Percentiles rank a stretch among this genome's conserved stretches.
phyloP scores from a whole-genome alignment of 2,888 invertebrate genomes.

The Ormyrus pomaceus region DNA sequence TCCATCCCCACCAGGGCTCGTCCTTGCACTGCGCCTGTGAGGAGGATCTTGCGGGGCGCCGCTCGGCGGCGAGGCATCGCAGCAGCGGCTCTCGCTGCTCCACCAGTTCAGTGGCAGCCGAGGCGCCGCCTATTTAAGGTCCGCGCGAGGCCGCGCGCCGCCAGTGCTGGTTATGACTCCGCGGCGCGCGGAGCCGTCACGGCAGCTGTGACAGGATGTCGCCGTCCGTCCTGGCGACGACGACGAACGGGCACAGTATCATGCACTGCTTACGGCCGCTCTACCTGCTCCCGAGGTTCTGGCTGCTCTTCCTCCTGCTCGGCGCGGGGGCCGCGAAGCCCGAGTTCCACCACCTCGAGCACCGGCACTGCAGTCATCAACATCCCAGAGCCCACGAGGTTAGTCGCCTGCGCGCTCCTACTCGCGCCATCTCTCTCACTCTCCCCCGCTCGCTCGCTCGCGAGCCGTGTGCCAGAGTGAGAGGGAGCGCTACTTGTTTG shows the following conservation, averaged over 20 bases:
- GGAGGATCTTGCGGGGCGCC: too few species aligned
- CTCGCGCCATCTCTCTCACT: background rate
- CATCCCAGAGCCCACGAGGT: constrained; percentile 84
- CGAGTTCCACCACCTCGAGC: constrained; percentile 61
- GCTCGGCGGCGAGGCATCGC: too few species aligned
- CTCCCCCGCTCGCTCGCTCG: background rate
- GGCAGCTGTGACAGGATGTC: constrained; percentile 68
- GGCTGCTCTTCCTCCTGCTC: constrained; percentile 63
- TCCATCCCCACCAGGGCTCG: background rate
- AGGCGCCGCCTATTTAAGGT: constrained; percentile 57
- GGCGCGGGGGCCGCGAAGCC: constrained; percentile 54
- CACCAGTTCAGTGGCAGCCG: constrained; percentile 34
- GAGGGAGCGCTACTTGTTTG: too few species aligned
- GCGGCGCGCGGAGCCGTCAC: constrained; percentile 60
- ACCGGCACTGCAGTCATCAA: constrained; percentile 79
- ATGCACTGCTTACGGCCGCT: constrained; percentile 64
- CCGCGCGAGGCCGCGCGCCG: constrained; percentile 36
- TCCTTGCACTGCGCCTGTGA: too few species aligned
- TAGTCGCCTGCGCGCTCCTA: constrained; percentile 66
- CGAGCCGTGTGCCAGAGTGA: background rate
- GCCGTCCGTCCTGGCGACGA: constrained; percentile 68
- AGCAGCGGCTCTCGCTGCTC: too few species aligned
- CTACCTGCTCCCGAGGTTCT: constrained; percentile 61
- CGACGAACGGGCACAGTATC: too few species aligned
- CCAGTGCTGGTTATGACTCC: constrained; percentile 73